Conservation (phyloP, 2,113 vertebrate species). For the Damaliscus lunatus region DNA sequence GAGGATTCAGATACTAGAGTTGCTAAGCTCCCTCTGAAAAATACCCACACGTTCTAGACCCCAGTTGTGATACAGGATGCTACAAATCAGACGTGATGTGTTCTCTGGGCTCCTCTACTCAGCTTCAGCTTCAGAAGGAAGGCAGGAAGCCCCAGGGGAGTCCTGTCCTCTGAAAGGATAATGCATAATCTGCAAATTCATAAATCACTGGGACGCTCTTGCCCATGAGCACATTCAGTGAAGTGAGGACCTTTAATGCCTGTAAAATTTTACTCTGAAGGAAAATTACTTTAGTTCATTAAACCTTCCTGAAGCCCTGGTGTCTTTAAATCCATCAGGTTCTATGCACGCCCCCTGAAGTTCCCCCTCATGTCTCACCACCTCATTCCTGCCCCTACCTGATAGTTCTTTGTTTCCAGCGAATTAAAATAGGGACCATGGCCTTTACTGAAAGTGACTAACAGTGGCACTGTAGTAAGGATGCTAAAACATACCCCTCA, state of each 20-base stretch:
- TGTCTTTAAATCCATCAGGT: slow-evolving; percentile 66
- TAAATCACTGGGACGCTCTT: slow-evolving; percentile 64
- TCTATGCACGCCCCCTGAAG: slow-evolving; percentile 46
- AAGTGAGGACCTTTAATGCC: slow-evolving; percentile 67
- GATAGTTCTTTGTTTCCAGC: slow-evolving; percentile 50
- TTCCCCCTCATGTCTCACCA: background rate
- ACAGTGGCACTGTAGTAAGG: background rate
- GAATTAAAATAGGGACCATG: background rate
- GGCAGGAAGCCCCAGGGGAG: slow-evolving; percentile 2
- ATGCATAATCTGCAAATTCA: slow-evolving; percentile 53
- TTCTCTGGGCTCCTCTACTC: background rate
- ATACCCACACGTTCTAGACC: background rate
- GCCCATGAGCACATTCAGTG: slow-evolving; percentile 55
- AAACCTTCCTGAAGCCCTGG: slow-evolving; percentile 68
- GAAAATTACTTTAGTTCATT: slow-evolving; percentile 80
- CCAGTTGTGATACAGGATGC: background rate
- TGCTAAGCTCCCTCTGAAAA: background rate
- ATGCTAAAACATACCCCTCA: background rate
- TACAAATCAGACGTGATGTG: background rate
- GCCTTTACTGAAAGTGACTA: background rate
- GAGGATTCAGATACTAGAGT: background rate
- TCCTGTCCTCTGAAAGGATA: slow-evolving; percentile 59
- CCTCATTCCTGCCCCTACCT: background rate
- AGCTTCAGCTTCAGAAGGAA: slow-evolving; percentile 37
- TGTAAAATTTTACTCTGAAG: slow-evolving; percentile 80